Percentiles rank a stretch among this genome's conserved stretches.
Evolutionary conservation across 2,113 vertebrate genomes (phyloP).

Genomic region (Lampris incognitus): DNA sequence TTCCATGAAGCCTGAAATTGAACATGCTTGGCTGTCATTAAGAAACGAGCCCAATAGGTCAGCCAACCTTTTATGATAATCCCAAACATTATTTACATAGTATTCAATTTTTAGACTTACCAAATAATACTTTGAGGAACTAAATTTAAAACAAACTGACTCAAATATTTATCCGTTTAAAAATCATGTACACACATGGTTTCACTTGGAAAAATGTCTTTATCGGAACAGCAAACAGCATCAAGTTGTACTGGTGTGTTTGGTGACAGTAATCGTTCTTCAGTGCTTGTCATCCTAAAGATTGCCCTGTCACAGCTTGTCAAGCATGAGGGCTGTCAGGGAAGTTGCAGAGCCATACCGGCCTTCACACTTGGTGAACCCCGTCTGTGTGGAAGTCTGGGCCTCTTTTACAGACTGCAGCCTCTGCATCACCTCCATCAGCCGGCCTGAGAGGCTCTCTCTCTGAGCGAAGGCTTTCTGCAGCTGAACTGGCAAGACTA

Average conservation of each 20-base stretch:
- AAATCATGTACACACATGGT: conserved; percentile 12
- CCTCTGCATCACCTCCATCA: background rate
- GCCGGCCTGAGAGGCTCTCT: background rate
- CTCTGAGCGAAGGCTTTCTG: background rate
- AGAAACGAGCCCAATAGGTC: no score
- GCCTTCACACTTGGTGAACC: background rate
- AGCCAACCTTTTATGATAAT: no score
- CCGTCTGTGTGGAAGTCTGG: conserved; percentile 1
- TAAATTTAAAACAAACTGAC: no score
- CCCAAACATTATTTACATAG: no score
- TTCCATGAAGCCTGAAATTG: no score
- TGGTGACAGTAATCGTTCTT: no score
- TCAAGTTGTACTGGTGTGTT: background rate
- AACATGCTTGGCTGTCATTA: no score
- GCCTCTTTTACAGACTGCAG: background rate
- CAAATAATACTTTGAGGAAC: no score
- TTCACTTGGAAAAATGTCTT: conserved; percentile 38
- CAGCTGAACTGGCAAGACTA: background rate
- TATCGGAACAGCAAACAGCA: conserved; percentile 15
- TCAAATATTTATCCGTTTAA: background rate
- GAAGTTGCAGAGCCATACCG: background rate
- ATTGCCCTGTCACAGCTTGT: no score
- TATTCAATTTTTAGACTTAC: no score
- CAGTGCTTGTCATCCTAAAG: no score
- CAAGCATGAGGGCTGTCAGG: background rate